Conservation (phyloP, 2,797 vertebrate genomes). For the Silurus lanzhouensis region DNA sequence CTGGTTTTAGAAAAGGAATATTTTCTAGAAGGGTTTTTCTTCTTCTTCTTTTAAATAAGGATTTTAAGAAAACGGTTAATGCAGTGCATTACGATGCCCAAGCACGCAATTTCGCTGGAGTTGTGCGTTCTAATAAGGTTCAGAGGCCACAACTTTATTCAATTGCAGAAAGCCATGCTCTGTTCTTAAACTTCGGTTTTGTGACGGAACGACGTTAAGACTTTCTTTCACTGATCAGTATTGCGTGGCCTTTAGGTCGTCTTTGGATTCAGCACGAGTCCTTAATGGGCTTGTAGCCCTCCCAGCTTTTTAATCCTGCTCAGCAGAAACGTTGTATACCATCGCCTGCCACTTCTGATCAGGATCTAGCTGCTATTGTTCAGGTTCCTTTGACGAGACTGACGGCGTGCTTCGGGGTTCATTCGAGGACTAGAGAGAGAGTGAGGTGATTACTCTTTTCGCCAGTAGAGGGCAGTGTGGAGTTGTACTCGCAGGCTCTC, state of each 20-base stretch:
- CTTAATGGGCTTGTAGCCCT: not conserved
- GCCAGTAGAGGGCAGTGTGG: conserved; percentile 50
- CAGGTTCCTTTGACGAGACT: conserved; percentile 55
- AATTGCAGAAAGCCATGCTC: conserved; percentile 33
- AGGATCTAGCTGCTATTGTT: conserved; percentile 74
- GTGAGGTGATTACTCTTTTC: not conserved
- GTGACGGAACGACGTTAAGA: not conserved
- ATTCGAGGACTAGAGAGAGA: conserved; percentile 24
- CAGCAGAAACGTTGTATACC: conserved; percentile 52
- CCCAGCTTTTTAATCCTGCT: conserved; percentile 34
- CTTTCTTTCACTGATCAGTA: conserved; percentile 31
- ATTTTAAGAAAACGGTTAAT: conserved; percentile 28
- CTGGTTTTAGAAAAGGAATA: conserved; percentile 66
- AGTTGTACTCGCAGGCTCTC: conserved; percentile 52
- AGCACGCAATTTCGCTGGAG: conserved; percentile 29
- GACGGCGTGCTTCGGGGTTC: conserved; percentile 51
- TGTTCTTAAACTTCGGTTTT: conserved; percentile 9
- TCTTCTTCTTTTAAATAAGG: not conserved
- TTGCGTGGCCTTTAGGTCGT: conserved; percentile 27
- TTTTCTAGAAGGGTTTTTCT: conserved; percentile 48
- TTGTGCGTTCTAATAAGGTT: not conserved
- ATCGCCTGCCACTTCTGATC: conserved; percentile 53
- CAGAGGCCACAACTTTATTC: not conserved
- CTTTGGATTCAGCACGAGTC: not conserved
- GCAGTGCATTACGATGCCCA: conserved; percentile 37